phyloP scores from a whole-genome alignment of 2,113 vertebrate species.

The Myrmecophaga tridactyla region DNA sequence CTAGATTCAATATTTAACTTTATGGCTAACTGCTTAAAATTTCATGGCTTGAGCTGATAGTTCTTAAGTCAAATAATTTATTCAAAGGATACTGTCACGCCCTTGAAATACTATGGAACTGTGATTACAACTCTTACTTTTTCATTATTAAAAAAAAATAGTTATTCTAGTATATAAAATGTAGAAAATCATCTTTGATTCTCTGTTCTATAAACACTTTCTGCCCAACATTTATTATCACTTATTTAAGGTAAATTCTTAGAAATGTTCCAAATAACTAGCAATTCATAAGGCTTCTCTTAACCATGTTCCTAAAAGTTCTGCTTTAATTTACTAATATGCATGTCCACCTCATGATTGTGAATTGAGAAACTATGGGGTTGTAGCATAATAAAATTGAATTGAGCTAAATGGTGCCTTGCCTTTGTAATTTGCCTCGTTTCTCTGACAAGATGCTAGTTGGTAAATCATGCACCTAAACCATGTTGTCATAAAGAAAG shows the following conservation, averaged over 20 bases:
- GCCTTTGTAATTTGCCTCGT: not conserved
- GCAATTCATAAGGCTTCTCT: slow-evolving; percentile 19
- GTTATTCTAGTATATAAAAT: slow-evolving; percentile 15
- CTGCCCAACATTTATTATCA: not conserved
- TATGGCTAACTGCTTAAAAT: slow-evolving; percentile 39
- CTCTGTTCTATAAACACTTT: not conserved
- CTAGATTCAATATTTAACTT: not conserved
- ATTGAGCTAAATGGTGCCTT: not conserved
- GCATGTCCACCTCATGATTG: not conserved
- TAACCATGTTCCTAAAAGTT: not conserved
- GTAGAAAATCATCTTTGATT: not conserved
- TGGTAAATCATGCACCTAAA: not conserved
- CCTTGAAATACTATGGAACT: slow-evolving; percentile 6
- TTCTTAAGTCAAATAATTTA: slow-evolving; percentile 38
- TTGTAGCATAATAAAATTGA: not conserved
- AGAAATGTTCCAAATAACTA: slow-evolving; percentile 27
- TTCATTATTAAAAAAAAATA: not conserved
- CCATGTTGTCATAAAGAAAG: not conserved
- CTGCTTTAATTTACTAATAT: slow-evolving; percentile 8
- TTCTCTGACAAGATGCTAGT: not conserved
- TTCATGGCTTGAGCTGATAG: slow-evolving; percentile 29
- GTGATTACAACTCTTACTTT: not conserved
- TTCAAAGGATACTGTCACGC: not conserved
- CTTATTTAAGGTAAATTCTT: slow-evolving; percentile 47
- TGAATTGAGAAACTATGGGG: slow-evolving; percentile 31